Evolutionary conservation across 2,888 invertebrate species (phyloP).

Genomic region (Acronicta alni): DNA sequence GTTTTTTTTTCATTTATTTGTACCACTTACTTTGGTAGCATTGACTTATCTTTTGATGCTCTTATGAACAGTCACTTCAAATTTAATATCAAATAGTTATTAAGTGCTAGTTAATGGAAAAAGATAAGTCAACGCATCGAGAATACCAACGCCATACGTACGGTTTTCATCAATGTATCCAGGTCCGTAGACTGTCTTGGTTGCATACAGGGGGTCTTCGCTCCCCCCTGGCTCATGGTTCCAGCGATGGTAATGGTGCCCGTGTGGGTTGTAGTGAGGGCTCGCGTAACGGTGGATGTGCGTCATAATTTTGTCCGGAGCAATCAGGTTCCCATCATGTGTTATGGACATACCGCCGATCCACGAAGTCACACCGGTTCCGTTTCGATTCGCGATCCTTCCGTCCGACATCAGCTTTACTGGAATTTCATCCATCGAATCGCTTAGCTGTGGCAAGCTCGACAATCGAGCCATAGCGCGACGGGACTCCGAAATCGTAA

Average conservation of each 20-base stretch:
- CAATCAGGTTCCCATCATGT: constrained; percentile 86
- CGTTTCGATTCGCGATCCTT: constrained; percentile 82
- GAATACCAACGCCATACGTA: constrained; percentile 79
- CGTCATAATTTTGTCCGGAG: constrained; percentile 86
- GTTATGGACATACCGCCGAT: constrained; percentile 89
- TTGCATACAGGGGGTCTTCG: constrained; percentile 86
- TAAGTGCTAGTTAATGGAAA: constrained; percentile 20
- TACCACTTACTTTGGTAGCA: constrained; percentile 63
- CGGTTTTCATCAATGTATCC: constrained; percentile 89
- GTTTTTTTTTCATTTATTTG: constrained; percentile 49
- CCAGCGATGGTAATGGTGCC: constrained; percentile 86
- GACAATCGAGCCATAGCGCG: constrained; percentile 82
- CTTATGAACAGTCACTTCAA: not conserved
- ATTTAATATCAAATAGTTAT: not conserved
- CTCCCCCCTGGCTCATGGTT: constrained; percentile 87
- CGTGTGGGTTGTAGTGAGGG: constrained; percentile 87
- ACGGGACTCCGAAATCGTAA: constrained; percentile 74
- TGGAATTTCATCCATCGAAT: constrained; percentile 88
- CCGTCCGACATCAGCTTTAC: constrained; percentile 89
- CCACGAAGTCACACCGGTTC: constrained; percentile 83
- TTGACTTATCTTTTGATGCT: constrained; percentile 73
- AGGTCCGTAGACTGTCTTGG: constrained; percentile 89
- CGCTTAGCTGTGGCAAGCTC: constrained; percentile 83
- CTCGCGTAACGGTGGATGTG: constrained; percentile 87
- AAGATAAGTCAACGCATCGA: constrained; percentile 63